Base-by-base conservation (phyloP, 2,888 invertebrate species). In the Netelia melanura region DNA sequence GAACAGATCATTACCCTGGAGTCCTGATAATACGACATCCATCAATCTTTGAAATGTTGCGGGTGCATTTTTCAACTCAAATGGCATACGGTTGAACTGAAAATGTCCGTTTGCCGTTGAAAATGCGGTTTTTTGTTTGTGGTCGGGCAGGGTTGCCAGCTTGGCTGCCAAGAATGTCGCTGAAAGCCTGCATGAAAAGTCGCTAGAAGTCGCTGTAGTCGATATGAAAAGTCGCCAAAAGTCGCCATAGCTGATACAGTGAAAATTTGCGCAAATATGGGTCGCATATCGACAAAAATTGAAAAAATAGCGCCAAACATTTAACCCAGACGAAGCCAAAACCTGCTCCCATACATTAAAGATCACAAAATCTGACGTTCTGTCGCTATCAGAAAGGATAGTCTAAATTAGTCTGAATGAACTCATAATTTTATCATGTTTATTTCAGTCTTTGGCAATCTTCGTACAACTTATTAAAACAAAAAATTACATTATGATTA, bases 141-240 rank as follows among this genome's bases (percentile, higher is more conserved):
- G 25, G 2, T 25, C 25, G 2, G 25, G 25, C 17, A 52, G 52
- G 10, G 52, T 52, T 52, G 52, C 52, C 52, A 52, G 52, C 52
- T 52, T 52, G 11, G 52, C 52, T n/a, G 14, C 11, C 52, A 52
- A 52, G 52, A 52, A 52, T 52, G 52, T 52, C 52, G 52, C 52
- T 11, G 11, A 52, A 52, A 52, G 10, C 52, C 52, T 52, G n/a
- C 11, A 9, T 52, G 52, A 52, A 52, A 52, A 52, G 52, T n/a
- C 52, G 52, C 52, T 52, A 52, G 52, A 52, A 52, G 52, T 52
- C n/a, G 52, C n/a, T 52, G 52, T 52, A 52, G 52, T 11, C 52
- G 52, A 52, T 52, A 52, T 52, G 52, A 52, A 52, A 52, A 52
- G 52, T 52, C 52, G 52, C 52, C n/a, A 52, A n/a, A 52, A 52